A percentile compares a stretch with the other conserved stretches of the same genome.
Evolutionary conservation across 2,113 vertebrate species (phyloP).

Genomic region (Narcine bancroftii): DNA sequence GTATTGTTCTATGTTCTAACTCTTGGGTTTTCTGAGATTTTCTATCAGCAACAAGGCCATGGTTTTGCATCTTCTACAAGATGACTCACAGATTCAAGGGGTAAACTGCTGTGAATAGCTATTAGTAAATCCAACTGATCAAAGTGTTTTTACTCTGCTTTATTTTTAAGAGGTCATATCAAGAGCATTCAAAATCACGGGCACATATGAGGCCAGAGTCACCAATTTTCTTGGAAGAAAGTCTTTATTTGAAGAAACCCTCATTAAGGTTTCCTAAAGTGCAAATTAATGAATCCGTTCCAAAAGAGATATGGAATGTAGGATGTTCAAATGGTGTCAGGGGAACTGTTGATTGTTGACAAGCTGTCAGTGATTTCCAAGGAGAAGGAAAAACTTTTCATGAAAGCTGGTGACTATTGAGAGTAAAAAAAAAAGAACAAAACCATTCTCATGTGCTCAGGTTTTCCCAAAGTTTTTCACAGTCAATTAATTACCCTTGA

Average conservation of each 20-base stretch:
- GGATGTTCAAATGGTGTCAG: not conserved
- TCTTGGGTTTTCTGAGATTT: not conserved
- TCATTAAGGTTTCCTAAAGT: not conserved
- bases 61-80: not conserved
- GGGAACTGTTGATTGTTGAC: not conserved
- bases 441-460: not conserved
- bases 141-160: not conserved
- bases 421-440: not conserved
- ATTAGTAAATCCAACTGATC: constrained; percentile 1
- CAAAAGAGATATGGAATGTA: not conserved
- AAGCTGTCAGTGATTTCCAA: not conserved
- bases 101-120: not conserved
- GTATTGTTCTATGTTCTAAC: too few relatives aligned
- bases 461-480: not conserved
- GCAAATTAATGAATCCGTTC: not conserved
- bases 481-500: not conserved
- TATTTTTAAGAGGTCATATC: constrained; percentile 16
- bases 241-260: not conserved
- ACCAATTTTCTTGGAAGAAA: not conserved
- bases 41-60: not conserved
- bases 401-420: not conserved
- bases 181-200: not conserved
- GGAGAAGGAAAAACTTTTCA: not conserved
- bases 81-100: not conserved
- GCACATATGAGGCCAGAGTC: not conserved